Evolutionary conservation across 2,113 vertebrate species (phyloP), one percentile per base, ranked within the genome.

Genomic region (Zosterops borbonicus): DNA sequence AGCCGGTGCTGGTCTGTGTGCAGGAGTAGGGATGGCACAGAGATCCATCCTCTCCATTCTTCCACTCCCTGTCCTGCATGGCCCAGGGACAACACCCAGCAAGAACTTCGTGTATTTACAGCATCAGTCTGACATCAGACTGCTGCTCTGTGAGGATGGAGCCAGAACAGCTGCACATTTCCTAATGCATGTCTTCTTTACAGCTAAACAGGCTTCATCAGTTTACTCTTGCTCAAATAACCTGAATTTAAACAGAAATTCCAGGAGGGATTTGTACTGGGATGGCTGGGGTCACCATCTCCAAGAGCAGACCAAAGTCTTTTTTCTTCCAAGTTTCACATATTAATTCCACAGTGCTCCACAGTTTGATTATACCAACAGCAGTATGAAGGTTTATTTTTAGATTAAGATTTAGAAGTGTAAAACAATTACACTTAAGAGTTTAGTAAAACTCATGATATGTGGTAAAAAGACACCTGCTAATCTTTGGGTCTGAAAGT

Each of bases 21-120:
- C 56, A 67, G 47, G 52, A 28, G 79, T 70, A 41, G 67, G 42
- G 67, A 2, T 39, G 64, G 67, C 58, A 9, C 22, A 64, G n/a
- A 11, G 11, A 7, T 0, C 19, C 55, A 14, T 5, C n/a, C n/a
- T 65, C 42, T 39, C 55, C 5, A 1, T 3, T 1, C 52, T 21
- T 25, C 14, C 70, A 3, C 28, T 27, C 15, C 13, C 31, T 83
- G 3, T 35, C 64, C 46, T 33, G 18, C 33, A 3, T 3, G 10
- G 44, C 59, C n/a, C 60, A n/a, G 73, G 55, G 59, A 56, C 60
- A 41, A 2, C 13, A 12, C 6, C 33, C 19, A 35, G 20, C 2
- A 5, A 58, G n/a, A 18, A 1, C 88, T 33, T 29, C 2, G 49
- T 5, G 0, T 2, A 1, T 75, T 59, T 42, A 21, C 75, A 50